Percentiles rank a stretch among this genome's conserved stretches.
These are phyloP conservation scores for Microcebus murinus DNA, from an alignment of 2,113 vertebrate species.

Conservation along the genomic window DNA sequence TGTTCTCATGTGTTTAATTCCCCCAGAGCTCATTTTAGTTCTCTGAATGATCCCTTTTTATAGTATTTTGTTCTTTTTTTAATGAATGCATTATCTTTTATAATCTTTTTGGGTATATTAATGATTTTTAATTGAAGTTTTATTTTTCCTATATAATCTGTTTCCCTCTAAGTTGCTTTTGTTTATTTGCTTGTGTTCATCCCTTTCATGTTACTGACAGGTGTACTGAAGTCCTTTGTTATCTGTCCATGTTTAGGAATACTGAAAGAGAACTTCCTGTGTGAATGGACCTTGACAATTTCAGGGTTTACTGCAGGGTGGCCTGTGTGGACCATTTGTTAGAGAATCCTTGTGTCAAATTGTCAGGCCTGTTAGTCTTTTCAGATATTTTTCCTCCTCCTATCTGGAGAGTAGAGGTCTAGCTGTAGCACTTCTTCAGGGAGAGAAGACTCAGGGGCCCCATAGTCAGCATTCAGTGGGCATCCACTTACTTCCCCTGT, in stretches of 20 bases:
- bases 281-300: not conserved
- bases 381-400: too few species aligned
- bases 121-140: not conserved
- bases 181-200: not conserved
- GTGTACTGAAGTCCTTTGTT: not conserved
- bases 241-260: not conserved
- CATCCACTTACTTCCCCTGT: not conserved
- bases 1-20: not conserved
- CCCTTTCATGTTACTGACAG: not conserved
- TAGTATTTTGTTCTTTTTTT: not conserved
- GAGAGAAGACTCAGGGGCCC: too few species aligned
- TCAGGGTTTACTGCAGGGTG: not conserved
- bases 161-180: not conserved
- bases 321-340: not conserved
- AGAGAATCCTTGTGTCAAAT: not conserved
- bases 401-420: not conserved
- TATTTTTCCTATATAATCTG: not conserved
- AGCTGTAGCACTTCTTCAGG: not conserved
- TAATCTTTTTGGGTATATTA: not conserved
- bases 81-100: not conserved
- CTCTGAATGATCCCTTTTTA: not conserved
- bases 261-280: not conserved
- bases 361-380: not conserved
- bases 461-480: not conserved
- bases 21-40: not conserved